A percentile compares a stretch with the other conserved stretches of the same genome.
Conservation (phyloP, 1,140 invertebrate genomes). For the Apis florea region DNA sequence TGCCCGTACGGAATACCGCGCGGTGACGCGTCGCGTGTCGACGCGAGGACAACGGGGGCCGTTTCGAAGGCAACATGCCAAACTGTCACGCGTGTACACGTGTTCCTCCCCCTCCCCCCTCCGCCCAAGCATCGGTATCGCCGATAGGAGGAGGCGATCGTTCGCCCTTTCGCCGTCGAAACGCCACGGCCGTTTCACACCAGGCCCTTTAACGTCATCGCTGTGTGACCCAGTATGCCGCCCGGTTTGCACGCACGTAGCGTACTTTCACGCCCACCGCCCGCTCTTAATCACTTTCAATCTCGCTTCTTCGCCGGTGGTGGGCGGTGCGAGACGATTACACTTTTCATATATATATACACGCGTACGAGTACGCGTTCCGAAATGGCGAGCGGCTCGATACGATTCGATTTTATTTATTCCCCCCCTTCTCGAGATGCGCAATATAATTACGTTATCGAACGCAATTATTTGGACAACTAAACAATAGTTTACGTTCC, state of each 20-base stretch:
- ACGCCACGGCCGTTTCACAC: constrained; percentile 62
- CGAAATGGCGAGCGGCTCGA: background rate
- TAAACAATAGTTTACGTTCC: too few relatives aligned
- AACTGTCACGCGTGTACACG: constrained; percentile 69
- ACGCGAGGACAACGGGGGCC: constrained; percentile 57
- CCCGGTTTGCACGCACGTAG: constrained; percentile 65
- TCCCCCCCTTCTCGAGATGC: too few relatives aligned
- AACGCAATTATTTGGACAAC: too few relatives aligned
- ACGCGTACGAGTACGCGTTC: background rate
- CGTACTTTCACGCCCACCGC: constrained; percentile 41
- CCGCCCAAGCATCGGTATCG: constrained; percentile 59
- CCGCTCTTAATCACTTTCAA: constrained; percentile 67
- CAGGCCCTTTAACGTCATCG: constrained; percentile 68
- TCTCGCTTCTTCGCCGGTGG: constrained; percentile 52
- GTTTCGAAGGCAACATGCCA: constrained; percentile 71
- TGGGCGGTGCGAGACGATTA: constrained; percentile 62
- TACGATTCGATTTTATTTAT: too few relatives aligned
- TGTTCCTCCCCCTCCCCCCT: too few relatives aligned
- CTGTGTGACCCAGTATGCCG: constrained; percentile 70
- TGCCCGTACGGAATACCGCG: constrained; percentile 31
- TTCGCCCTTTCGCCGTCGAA: constrained; percentile 33
- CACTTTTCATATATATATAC: constrained; percentile 35
- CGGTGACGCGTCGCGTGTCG: constrained; percentile 46
- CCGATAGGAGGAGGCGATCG: constrained; percentile 59
- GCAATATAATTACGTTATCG: too few relatives aligned